These are phyloP conservation scores for Drosophila koepferae DNA, from an alignment of 2,888 invertebrate genomes.

Conservation along the genomic window DNA sequence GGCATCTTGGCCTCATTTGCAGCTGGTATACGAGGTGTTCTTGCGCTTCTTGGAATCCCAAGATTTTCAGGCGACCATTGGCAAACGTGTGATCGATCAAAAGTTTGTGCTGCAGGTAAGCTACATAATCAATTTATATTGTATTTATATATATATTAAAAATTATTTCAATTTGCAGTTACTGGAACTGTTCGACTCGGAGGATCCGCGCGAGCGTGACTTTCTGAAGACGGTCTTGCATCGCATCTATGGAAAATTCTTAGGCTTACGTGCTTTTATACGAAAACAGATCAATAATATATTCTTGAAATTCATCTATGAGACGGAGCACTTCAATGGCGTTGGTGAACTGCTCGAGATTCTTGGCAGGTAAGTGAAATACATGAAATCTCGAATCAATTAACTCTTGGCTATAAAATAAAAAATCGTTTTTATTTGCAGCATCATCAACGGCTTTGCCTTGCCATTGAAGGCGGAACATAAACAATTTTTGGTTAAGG, in stretches of 20 bases:
- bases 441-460: slow-evolving; percentile 99
- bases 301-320: slow-evolving; percentile 98
- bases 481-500: slow-evolving; percentile 97
- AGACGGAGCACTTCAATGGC: slow-evolving; percentile 99
- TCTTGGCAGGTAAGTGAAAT: slow-evolving; percentile 90
- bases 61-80: slow-evolving; percentile 96
- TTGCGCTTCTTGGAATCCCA: slow-evolving; percentile 94
- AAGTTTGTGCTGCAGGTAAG: slow-evolving; percentile 95
- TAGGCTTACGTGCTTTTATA: slow-evolving; percentile 97
- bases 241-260: slow-evolving; percentile 98
- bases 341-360: slow-evolving; percentile 98
- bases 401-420: neutral
- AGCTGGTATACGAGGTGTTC: slow-evolving; percentile 92
- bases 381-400: neutral
- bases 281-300: slow-evolving; percentile 99
- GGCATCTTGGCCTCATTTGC: slow-evolving; percentile 97
- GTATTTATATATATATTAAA: neutral
- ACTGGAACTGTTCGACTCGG: slow-evolving; percentile 97
- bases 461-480: slow-evolving; percentile 99
- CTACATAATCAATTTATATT: no score
- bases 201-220: slow-evolving; percentile 98
- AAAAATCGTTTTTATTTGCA: slow-evolving; percentile 83
- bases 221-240: slow-evolving; percentile 99
- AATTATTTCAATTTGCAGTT: slow-evolving; percentile 87
- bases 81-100: slow-evolving; percentile 97